A percentile compares a stretch with the other conserved stretches of the same genome.
These are phyloP conservation scores for Chaetorhynchus papuensis DNA, from an alignment of 2,113 vertebrate genomes.

Conservation along the genomic window DNA sequence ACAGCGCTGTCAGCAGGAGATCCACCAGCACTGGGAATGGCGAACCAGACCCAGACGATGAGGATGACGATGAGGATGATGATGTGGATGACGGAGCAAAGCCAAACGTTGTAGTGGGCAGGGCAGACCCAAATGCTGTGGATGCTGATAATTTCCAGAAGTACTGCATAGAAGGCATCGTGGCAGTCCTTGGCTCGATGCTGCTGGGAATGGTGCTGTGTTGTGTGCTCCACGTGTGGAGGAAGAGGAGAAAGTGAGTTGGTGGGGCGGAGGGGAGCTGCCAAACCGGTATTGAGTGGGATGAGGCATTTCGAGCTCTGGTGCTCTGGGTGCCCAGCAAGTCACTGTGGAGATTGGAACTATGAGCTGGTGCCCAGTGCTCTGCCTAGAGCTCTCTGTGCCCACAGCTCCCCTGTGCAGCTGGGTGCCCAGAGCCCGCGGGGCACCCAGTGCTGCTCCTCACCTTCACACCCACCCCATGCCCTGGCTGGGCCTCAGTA, in stretches of 20 bases:
- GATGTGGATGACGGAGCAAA: not conserved
- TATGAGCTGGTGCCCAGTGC: rapidly evolving
- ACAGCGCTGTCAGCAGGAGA: not conserved
- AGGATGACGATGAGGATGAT: not conserved
- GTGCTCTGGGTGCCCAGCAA: not conserved
- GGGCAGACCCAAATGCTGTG: not conserved
- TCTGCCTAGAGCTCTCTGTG: not conserved
- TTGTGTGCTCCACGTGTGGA: not conserved
- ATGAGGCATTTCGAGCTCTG: rapidly evolving
- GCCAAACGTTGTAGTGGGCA: not conserved
- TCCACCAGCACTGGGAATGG: rapidly evolving
- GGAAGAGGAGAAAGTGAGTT: not conserved
- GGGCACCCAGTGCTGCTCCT: rapidly evolving
- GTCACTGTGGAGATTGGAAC: not conserved
- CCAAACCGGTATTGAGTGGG: too few relatives aligned
- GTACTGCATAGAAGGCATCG: not conserved
- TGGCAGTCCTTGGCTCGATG: not conserved
- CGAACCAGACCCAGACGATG: not conserved
- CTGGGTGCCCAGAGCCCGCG: rapidly evolving
- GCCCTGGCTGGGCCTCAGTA: rapidly evolving
- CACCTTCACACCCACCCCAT: rapidly evolving
- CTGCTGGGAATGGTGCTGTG: not conserved
- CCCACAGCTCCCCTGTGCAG: not conserved
- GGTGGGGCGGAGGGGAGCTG: not conserved
- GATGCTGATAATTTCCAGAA: not conserved